phyloP scores from a whole-genome alignment of 37 sponge, comb jelly and placozoan species.

The Ephydatia muelleri region DNA sequence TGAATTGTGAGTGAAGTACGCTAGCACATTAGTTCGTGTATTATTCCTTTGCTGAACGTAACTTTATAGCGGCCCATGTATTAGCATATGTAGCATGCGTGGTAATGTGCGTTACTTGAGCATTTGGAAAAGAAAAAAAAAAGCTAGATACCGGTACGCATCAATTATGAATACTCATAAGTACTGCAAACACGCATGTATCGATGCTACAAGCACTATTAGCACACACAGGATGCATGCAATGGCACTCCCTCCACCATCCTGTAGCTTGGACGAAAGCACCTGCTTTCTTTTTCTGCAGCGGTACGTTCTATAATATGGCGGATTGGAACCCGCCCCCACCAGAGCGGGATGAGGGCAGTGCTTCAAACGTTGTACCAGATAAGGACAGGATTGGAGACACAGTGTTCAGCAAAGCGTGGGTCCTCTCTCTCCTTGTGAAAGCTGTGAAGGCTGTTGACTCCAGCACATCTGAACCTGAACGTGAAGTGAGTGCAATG shows the following conservation, averaged over 20 bases:
- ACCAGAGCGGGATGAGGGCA: not conserved
- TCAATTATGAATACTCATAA: too few species aligned
- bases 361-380: not conserved
- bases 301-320: not conserved
- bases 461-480: not conserved
- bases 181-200: too few species aligned
- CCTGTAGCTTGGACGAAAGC: not conserved
- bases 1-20: too few species aligned
- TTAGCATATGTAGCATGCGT: too few species aligned
- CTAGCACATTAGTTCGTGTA: too few species aligned
- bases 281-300: not conserved
- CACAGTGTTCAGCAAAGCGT: conserved; percentile 66
- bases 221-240: too few species aligned
- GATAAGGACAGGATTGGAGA: conserved; percentile 49
- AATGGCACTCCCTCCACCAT: not conserved
- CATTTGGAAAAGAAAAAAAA: too few species aligned
- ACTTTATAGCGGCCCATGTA: too few species aligned
- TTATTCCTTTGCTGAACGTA: too few species aligned
- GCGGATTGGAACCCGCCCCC: not conserved
- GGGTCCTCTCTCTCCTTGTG: conserved; percentile 67
- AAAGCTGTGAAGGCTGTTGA: conserved; percentile 22
- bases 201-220: too few species aligned
- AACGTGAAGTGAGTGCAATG: not conserved
- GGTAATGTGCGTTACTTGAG: too few species aligned
- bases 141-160: too few species aligned